phyloP scores from a whole-genome alignment of 1,140 invertebrate genomes.

The Pomacea maculata region DNA sequence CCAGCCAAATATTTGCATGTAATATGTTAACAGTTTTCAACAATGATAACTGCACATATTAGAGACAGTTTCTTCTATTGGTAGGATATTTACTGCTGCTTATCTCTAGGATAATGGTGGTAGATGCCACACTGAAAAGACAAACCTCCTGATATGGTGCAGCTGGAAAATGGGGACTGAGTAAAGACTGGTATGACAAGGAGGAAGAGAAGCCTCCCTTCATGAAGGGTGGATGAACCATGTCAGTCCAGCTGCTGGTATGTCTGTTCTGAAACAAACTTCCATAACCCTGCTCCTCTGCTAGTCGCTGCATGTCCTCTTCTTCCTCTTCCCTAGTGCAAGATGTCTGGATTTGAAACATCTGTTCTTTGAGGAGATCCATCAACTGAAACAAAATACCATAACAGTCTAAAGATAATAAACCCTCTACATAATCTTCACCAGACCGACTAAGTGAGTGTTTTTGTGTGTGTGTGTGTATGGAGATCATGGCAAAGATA shows the following conservation, averaged over 20 bases:
- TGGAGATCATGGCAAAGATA: too few relatives aligned
- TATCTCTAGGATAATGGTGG: not conserved
- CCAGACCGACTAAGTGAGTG: too few relatives aligned
- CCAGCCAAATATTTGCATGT: too few relatives aligned
- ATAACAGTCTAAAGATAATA: too few relatives aligned
- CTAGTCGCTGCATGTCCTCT: constrained; percentile 7
- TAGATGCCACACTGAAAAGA: not conserved
- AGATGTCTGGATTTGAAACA: constrained; percentile 39
- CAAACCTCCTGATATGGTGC: constrained; percentile 29
- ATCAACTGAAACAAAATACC: constrained; percentile 33
- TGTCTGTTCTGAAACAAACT: constrained; percentile 7
- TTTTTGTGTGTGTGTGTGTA: too few relatives aligned
- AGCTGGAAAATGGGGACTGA: constrained; percentile 14
- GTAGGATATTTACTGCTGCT: too few relatives aligned
- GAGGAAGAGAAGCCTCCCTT: constrained; percentile 5
- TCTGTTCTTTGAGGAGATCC: constrained; percentile 45
- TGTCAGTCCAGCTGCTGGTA: not conserved
- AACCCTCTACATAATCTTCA: too few relatives aligned
- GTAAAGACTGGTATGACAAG: constrained; percentile 15
- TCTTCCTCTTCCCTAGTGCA: constrained; percentile 18
- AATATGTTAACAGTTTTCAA: too few relatives aligned
- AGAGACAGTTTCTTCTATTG: too few relatives aligned
- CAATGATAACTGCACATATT: too few relatives aligned
- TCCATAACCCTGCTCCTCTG: constrained; percentile 8
- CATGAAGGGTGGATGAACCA: not conserved